Conservation (phyloP, 2,797 vertebrate genomes). For the Sus cebifrons region DNA sequence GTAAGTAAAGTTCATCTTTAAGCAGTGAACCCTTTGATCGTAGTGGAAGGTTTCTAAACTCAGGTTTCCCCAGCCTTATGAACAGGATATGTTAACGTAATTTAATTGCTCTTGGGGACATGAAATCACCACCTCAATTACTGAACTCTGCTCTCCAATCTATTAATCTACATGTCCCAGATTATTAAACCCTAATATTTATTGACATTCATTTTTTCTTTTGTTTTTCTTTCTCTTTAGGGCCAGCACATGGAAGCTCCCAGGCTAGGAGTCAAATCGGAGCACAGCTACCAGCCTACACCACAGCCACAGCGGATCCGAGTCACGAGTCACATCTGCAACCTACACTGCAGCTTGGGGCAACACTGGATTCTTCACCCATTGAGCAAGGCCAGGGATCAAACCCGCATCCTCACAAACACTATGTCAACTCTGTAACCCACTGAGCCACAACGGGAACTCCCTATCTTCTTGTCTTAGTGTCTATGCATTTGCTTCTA, state of each 20-base stretch:
- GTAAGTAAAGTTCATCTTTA: background rate
- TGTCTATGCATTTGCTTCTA: background rate
- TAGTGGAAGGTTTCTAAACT: background rate
- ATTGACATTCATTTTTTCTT: background rate
- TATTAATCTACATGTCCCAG: background rate
- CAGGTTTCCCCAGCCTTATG: background rate
- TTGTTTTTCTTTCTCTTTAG: no score
- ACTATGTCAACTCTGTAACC: no score
- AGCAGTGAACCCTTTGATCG: background rate
- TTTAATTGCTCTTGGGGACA: background rate
- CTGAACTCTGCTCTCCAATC: background rate
- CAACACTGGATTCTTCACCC: no score
- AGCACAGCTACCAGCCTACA: no score
- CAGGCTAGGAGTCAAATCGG: no score
- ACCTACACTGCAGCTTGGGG: no score
- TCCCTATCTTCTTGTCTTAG: conserved; percentile 2
- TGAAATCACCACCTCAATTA: background rate
- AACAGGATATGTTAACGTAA: background rate
- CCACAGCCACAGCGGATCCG: no score
- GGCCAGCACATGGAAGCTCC: no score
- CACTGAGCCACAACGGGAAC: no score
- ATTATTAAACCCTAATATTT: background rate
- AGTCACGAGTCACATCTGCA: no score
- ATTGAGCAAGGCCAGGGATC: no score
- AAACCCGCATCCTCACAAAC: no score